phyloP scores from a whole-genome alignment of 2,888 invertebrate species.

The Anaspis maculata region DNA sequence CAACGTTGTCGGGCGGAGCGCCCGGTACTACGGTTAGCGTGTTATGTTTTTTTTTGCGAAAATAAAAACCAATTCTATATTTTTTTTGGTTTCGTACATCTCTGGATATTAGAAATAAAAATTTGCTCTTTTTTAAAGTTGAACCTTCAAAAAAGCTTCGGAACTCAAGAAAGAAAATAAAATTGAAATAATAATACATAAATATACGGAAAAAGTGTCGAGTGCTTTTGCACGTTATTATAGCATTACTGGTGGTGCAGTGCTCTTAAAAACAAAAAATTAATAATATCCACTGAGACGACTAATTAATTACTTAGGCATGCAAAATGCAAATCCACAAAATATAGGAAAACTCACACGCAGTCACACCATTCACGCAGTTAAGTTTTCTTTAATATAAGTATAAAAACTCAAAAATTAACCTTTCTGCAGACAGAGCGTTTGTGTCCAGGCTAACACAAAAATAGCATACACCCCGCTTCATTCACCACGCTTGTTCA shows the following conservation, averaged over 20 bases:
- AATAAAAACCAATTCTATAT: no score
- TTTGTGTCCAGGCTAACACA: no score
- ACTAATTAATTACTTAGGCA: conserved; percentile 37
- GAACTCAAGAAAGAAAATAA: conserved; percentile 18
- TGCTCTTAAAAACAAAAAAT: conserved; percentile 41
- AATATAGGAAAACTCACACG: conserved; percentile 27
- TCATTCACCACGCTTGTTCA: no score
- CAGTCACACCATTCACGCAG: conserved; percentile 9
- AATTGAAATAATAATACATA: conserved; percentile 28
- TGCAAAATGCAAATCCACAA: conserved; percentile 38
- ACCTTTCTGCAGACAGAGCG: no score
- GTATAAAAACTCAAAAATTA: no score
- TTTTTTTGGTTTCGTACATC: no score
- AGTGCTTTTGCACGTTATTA: neutral
- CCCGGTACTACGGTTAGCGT: conserved; percentile 71
- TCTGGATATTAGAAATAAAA: no score
- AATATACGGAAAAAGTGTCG: conserved; percentile 34
- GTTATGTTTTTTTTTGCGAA: conserved; percentile 20
- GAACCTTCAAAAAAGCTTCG: no score
- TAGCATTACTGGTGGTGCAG: conserved; percentile 37
- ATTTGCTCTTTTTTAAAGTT: no score
- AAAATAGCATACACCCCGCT: no score
- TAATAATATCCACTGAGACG: conserved; percentile 44
- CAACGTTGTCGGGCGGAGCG: conserved; percentile 92
- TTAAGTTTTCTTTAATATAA: no score